Evolutionary conservation across 2,113 vertebrate genomes (phyloP).

Genomic region (Empidonax traillii): DNA sequence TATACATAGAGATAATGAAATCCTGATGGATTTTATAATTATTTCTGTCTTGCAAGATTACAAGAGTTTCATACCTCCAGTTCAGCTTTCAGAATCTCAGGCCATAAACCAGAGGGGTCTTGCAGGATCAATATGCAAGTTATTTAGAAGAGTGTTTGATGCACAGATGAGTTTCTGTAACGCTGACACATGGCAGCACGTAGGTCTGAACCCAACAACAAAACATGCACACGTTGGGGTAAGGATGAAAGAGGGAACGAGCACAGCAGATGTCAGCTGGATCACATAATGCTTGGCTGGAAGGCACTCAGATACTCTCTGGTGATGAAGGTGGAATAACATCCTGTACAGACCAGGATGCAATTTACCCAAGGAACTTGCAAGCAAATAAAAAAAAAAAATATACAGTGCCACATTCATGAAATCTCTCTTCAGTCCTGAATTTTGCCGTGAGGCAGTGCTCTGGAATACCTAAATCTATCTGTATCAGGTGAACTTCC

Average conservation of each 20-base stretch:
- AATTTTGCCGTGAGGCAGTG: background rate
- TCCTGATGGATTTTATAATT: slow-evolving; percentile 37
- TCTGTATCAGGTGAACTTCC: background rate
- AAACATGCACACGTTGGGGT: slow-evolving; percentile 5
- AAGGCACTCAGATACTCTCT: slow-evolving; percentile 6
- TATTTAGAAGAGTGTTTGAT: slow-evolving; percentile 58
- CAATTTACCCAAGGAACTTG: slow-evolving; percentile 22
- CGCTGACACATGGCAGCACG: slow-evolving; percentile 47
- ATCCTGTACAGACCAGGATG: slow-evolving; percentile 18
- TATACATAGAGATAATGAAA: slow-evolving; percentile 35
- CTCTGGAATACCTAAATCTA: background rate
- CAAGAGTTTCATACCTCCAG: background rate
- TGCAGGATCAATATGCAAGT: slow-evolving; percentile 40
- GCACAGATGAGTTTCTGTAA: slow-evolving; percentile 43
- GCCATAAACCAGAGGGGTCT: slow-evolving; percentile 33
- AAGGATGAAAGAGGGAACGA: slow-evolving; percentile 60
- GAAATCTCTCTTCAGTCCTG: background rate
- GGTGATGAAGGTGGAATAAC: slow-evolving; percentile 44
- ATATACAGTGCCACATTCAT: background rate
- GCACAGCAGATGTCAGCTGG: slow-evolving; percentile 47
- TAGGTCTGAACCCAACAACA: slow-evolving; percentile 42
- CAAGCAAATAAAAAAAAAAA: slow-evolving; percentile 18
- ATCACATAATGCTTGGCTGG: slow-evolving; percentile 23
- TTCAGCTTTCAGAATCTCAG: slow-evolving; percentile 7
- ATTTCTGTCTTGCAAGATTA: slow-evolving; percentile 7